Percentiles rank a stretch among this genome's conserved stretches.
phyloP scores from a whole-genome alignment of 2,797 vertebrate genomes.

The Atherinosoma microstoma region DNA sequence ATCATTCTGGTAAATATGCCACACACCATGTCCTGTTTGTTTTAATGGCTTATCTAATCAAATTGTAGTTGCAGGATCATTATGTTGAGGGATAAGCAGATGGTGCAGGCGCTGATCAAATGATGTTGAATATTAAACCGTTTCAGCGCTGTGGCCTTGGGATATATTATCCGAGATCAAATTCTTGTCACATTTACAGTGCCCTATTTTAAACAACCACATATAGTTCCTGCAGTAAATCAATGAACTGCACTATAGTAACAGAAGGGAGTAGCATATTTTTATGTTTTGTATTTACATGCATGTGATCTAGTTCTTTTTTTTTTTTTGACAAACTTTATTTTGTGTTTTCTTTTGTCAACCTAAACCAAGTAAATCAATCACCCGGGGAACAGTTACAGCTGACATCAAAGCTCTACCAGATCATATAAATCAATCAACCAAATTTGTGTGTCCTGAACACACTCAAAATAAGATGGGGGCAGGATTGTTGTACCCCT shows the following conservation, averaged over 20 bases:
- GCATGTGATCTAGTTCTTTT: not conserved
- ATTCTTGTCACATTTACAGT: slow-evolving; percentile 40
- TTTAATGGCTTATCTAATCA: slow-evolving; percentile 46
- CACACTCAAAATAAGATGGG: not conserved
- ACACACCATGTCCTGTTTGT: slow-evolving; percentile 26
- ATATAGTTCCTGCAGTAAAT: not conserved
- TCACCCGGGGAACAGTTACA: slow-evolving; percentile 16
- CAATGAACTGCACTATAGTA: not conserved
- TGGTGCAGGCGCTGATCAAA: slow-evolving; percentile 45
- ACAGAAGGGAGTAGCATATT: not conserved
- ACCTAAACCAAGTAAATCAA: slow-evolving; percentile 9
- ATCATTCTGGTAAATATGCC: slow-evolving; percentile 8
- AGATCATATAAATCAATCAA: slow-evolving; percentile 30
- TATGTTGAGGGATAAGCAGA: slow-evolving; percentile 34
- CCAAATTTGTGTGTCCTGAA: slow-evolving; percentile 6
- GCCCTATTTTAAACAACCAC: slow-evolving; percentile 2
- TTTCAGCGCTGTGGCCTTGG: slow-evolving; percentile 13
- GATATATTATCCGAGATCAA: slow-evolving; percentile 28
- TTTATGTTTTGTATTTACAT: not conserved
- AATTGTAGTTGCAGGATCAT: slow-evolving; percentile 7
- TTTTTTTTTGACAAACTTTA: not conserved
- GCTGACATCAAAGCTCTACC: not conserved
- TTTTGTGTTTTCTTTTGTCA: slow-evolving; percentile 5
- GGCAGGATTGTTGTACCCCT: slow-evolving; percentile 11
- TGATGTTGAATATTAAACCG: slow-evolving; percentile 56